Evolutionary conservation across 2,888 invertebrate species (phyloP).

Genomic region (Stenichneumon culpator): DNA sequence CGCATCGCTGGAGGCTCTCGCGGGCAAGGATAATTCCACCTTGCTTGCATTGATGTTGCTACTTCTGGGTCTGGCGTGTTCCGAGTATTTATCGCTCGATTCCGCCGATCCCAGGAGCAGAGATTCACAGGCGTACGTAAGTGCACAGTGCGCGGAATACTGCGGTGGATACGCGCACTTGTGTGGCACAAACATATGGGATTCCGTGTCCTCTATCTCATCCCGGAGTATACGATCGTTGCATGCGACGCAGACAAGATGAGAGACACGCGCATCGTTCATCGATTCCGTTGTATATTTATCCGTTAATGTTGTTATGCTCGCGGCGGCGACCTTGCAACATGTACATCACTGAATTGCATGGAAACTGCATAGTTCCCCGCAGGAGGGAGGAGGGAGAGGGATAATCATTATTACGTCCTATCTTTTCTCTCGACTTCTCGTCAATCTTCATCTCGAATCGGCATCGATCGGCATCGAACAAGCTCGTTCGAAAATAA

Average conservation of each 20-base stretch:
- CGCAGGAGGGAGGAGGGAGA: background rate
- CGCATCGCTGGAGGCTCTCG: conserved; percentile 50
- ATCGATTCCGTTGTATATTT: conserved; percentile 62
- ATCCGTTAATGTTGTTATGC: conserved; percentile 53
- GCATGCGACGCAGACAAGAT: conserved; percentile 41
- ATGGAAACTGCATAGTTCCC: conserved; percentile 41
- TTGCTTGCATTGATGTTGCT: conserved; percentile 42
- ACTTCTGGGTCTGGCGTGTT: conserved; percentile 58
- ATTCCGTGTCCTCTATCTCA: conserved; percentile 27
- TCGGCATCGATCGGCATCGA: conserved; percentile 3
- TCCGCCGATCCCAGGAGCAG: conserved; percentile 45
- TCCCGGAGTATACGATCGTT: conserved; percentile 25
- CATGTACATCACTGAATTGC: conserved; percentile 51
- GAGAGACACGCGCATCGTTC: conserved; percentile 56
- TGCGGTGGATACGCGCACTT: background rate
- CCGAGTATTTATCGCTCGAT: conserved; percentile 65
- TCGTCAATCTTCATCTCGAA: conserved; percentile 42
- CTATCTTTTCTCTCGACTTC: conserved; percentile 24
- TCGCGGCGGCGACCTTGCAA: conserved; percentile 62
- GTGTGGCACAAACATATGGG: background rate
- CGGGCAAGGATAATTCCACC: conserved; percentile 60
- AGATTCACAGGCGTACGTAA: conserved; percentile 17
- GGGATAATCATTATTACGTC: conserved; percentile 24
- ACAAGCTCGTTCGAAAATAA: background rate
- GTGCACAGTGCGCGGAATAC: background rate